Percentiles rank a stretch among this genome's conserved stretches.
Conservation (phyloP, 1,140 invertebrate genomes). For the Archegozetes longisetosus region DNA sequence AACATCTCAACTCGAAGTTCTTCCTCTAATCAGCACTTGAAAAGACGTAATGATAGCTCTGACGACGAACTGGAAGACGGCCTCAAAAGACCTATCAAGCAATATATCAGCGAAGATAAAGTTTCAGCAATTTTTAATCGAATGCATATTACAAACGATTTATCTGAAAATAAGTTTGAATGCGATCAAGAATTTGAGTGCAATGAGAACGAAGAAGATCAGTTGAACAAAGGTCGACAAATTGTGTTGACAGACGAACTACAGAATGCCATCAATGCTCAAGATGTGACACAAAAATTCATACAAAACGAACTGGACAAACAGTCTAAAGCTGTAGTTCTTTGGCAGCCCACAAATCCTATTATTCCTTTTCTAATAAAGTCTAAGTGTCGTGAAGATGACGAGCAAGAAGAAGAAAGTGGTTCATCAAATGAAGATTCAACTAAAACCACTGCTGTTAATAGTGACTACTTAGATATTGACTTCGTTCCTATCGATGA, state of each 20-base stretch:
- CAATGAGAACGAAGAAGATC: not conserved
- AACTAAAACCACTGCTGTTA: not conserved
- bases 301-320: slow-evolving; percentile 16
- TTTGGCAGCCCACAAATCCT: slow-evolving; percentile 18
- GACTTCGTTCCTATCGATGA: not conserved
- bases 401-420: not conserved
- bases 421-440: slow-evolving; percentile 1
- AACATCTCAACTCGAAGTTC: slow-evolving; percentile 7
- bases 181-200: not conserved
- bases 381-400: not conserved
- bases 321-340: slow-evolving; percentile 19
- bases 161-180: not conserved
- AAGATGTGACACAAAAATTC: not conserved
- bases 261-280: not conserved
- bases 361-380: not conserved
- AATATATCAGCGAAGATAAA: slow-evolving; percentile 21
- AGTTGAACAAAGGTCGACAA: not conserved
- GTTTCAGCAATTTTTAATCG: slow-evolving; percentile 19
- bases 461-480: not conserved
- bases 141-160: slow-evolving; percentile 17
- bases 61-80: not conserved
- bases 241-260: slow-evolving; percentile 10
- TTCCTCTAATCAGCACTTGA: slow-evolving; percentile 15
- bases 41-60: slow-evolving; percentile 14
- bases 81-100: slow-evolving; percentile 8